phyloP scores from a whole-genome alignment of 2,888 invertebrate species.

The Papilio elwesi region DNA sequence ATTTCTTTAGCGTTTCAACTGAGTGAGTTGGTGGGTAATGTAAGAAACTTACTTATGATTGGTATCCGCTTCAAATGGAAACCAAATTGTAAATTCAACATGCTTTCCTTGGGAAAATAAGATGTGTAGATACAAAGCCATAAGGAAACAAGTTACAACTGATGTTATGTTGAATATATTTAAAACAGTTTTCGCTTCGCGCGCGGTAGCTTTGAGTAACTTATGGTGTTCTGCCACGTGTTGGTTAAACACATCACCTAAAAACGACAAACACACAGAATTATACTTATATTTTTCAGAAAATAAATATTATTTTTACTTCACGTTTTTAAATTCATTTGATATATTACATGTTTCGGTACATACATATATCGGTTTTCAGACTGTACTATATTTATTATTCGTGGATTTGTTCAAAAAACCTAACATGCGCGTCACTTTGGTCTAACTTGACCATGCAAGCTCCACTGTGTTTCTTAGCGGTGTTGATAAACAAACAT shows the following conservation, averaged over 20 bases:
- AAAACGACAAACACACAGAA: slow-evolving; percentile 30
- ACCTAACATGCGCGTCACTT: too few species aligned
- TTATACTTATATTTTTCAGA: slow-evolving; percentile 11
- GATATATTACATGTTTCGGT: too few species aligned
- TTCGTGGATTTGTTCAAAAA: too few species aligned
- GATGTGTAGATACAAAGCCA: slow-evolving; percentile 59
- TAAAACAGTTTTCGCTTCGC: slow-evolving; percentile 51
- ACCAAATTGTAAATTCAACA: slow-evolving; percentile 64
- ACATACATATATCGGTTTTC: too few species aligned
- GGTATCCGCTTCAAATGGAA: slow-evolving; percentile 60
- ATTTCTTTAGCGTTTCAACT: too few species aligned
- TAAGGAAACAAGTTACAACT: slow-evolving; percentile 59
- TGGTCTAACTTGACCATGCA: too few species aligned
- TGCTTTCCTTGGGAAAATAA: slow-evolving; percentile 55
- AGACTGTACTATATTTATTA: too few species aligned
- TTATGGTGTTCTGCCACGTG: slow-evolving; percentile 51
- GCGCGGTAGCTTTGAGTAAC: slow-evolving; percentile 50
- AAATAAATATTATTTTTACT: background rate
- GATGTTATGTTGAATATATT: slow-evolving; percentile 54
- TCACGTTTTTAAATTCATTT: too few species aligned
- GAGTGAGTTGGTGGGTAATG: too few species aligned
- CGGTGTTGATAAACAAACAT: too few species aligned
- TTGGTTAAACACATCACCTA: slow-evolving; percentile 59
- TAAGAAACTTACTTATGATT: slow-evolving; percentile 57
- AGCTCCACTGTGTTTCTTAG: too few species aligned